A percentile compares a stretch with the other conserved stretches of the same genome.
Conservation (phyloP, 2,113 vertebrate species). For the Hemichromis elongatus region DNA sequence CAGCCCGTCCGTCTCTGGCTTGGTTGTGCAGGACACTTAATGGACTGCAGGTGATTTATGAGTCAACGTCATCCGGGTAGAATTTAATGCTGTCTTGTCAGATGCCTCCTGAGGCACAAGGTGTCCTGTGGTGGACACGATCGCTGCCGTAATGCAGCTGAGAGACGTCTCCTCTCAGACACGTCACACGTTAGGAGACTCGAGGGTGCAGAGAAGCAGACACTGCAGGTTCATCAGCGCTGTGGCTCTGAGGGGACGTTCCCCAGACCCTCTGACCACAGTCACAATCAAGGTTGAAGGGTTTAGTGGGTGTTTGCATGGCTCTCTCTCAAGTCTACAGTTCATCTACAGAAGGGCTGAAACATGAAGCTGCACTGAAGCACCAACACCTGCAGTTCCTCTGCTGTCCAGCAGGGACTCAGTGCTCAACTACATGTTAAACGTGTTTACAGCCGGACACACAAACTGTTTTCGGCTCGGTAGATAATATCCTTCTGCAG, state of each 20-base stretch:
- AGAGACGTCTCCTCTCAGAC: not conserved
- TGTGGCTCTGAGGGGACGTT: rapidly evolving
- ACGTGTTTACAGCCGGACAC: not conserved
- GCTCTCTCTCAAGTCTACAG: not conserved
- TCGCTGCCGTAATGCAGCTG: not conserved
- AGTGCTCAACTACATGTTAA: not conserved
- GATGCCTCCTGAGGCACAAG: not conserved
- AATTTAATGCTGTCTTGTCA: not conserved
- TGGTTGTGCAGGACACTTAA: not conserved
- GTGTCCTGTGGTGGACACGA: not conserved
- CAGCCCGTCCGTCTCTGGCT: not conserved
- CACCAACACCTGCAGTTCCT: not conserved
- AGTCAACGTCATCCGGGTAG: not conserved
- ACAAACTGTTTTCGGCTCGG: not conserved
- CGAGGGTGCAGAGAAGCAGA: not conserved
- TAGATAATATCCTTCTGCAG: no score
- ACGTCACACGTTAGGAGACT: not conserved
- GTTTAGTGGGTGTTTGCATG: not conserved
- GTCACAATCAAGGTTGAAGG: not conserved
- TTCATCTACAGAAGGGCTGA: not conserved
- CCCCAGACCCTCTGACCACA: not conserved
- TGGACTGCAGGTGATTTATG: not conserved
- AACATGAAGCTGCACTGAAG: not conserved
- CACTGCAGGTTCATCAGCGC: not conserved
- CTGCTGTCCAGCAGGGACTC: not conserved